Evolutionary conservation across 2,113 vertebrate species (phyloP).

Genomic region (Ariopsis seemanni): DNA sequence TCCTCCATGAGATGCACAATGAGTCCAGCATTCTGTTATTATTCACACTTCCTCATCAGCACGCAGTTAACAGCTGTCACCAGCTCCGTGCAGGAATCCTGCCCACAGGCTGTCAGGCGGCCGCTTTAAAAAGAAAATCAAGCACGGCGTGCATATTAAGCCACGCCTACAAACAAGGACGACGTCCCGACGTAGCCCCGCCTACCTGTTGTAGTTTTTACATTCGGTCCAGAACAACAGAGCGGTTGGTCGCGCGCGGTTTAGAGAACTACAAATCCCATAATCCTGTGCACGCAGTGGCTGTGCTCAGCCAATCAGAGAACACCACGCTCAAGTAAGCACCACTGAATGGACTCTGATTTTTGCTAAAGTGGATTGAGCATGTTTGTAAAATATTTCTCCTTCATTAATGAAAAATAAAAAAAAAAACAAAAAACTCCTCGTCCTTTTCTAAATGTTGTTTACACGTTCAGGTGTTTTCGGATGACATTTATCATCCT

Average conservation of each 20-base stretch:
- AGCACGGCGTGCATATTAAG: constrained; percentile 20
- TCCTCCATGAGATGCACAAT: constrained; percentile 19
- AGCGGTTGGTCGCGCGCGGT: accelerated
- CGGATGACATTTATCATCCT: no score
- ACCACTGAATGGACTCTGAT: not conserved
- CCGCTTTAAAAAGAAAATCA: constrained; percentile 24
- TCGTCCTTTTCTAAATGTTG: no score
- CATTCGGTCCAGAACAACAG: no score
- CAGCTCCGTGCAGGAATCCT: not conserved
- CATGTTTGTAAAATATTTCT: not conserved
- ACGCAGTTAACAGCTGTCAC: constrained; percentile 11
- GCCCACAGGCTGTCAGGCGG: not conserved
- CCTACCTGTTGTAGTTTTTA: constrained; percentile 29
- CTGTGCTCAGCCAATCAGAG: constrained; percentile 62
- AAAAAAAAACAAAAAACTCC: not conserved
- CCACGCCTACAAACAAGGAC: constrained; percentile 45
- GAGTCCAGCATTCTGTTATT: constrained; percentile 47
- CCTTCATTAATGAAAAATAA: not conserved
- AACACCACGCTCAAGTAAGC: constrained; percentile 65
- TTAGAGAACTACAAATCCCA: constrained; percentile 61
- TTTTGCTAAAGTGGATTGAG: not conserved
- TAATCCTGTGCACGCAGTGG: not conserved
- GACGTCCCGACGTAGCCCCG: constrained; percentile 14
- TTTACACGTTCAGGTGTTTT: no score
- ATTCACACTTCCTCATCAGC: not conserved